Percentiles rank a stretch among this genome's conserved stretches.
phyloP scores from a whole-genome alignment of 1,140 invertebrate genomes.

The Lasioglossum baleicum region DNA sequence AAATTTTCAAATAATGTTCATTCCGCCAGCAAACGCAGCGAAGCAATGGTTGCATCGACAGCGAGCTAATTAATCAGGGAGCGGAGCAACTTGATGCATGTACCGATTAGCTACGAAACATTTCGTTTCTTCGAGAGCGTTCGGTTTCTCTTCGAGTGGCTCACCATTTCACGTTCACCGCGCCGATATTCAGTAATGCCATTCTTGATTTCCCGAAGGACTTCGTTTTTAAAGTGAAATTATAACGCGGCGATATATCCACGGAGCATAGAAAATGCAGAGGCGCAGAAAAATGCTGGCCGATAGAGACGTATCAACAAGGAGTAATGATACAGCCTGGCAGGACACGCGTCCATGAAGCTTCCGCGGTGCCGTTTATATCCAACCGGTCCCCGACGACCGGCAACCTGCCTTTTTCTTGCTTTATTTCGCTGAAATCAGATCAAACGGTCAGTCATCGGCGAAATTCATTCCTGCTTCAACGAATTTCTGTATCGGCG shows the following conservation, averaged over 20 bases:
- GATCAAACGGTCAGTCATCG: constrained; percentile 62
- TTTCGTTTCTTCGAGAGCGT: background rate
- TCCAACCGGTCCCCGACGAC: constrained; percentile 60
- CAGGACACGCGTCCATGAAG: constrained; percentile 62
- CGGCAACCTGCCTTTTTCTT: constrained; percentile 39
- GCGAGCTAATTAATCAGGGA: too few relatives aligned
- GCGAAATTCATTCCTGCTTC: constrained; percentile 56
- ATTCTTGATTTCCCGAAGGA: background rate
- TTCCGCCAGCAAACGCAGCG: too few relatives aligned
- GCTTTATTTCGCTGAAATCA: constrained; percentile 59
- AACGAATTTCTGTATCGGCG: constrained; percentile 29
- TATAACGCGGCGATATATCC: background rate
- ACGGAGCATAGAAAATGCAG: constrained; percentile 22
- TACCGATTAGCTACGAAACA: background rate
- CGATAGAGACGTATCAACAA: constrained; percentile 69
- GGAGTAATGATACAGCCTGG: constrained; percentile 70
- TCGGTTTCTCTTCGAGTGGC: background rate
- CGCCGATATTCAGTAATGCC: background rate
- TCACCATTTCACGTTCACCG: background rate
- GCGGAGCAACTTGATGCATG: too few relatives aligned
- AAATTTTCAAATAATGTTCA: too few relatives aligned
- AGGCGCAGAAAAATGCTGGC: constrained; percentile 45
- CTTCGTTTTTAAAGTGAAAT: background rate
- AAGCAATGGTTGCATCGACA: too few relatives aligned
- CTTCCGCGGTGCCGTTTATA: constrained; percentile 65